Base-by-base conservation (phyloP, 2,888 invertebrate genomes). In the Listrodromus nycthemerus region DNA sequence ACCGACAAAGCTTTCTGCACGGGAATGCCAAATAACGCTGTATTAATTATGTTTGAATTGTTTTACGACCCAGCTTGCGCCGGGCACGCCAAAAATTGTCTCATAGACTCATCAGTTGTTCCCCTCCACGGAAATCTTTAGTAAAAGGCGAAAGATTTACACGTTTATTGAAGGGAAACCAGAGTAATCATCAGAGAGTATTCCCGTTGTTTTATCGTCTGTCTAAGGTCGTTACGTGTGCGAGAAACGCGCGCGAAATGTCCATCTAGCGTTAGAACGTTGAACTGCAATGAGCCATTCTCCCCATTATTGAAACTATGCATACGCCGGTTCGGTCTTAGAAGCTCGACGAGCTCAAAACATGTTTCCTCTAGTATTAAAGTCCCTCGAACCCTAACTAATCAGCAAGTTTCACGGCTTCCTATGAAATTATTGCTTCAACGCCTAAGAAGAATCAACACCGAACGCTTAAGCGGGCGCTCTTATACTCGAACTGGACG, bases 71-170 rank as follows among this genome's bases (percentile, higher is more conserved):
- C 89, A 85, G 89, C 88, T 88, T 88, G 6, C 85, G 88, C 89
- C 86, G 86, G 88, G 89, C 82, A 82, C 87, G 77, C 85, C 89
- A 90, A 93, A 93, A 92, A 92, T 92, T 91, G 87, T 69, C 55
- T 21, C 65, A 78, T 69, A 78, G 84, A 84, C 78, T 79, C 81
- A 78, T 84, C 90, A 88, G 82, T 85, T 92, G 91, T 89, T 91
- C 91, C 91, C 91, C 92, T 90, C 91, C 92, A 92, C 92, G 92
- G 92, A 92, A 92, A 93, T 93, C 93, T 93, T 93, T 93, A 94
- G 94, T 94, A 94, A 94, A 94, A 94, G 94, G 94, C 94, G 94
- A 94, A 94, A 94, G 93, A 94, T 94, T 94, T 93, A 93, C 92
- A 82, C 93, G 93, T 91, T 83, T 88, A 13, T 89, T 93, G 93